Percentiles rank a stretch among this genome's conserved stretches.
Evolutionary conservation across 1,140 invertebrate genomes (phyloP).

Genomic region (Zophobas morio): DNA sequence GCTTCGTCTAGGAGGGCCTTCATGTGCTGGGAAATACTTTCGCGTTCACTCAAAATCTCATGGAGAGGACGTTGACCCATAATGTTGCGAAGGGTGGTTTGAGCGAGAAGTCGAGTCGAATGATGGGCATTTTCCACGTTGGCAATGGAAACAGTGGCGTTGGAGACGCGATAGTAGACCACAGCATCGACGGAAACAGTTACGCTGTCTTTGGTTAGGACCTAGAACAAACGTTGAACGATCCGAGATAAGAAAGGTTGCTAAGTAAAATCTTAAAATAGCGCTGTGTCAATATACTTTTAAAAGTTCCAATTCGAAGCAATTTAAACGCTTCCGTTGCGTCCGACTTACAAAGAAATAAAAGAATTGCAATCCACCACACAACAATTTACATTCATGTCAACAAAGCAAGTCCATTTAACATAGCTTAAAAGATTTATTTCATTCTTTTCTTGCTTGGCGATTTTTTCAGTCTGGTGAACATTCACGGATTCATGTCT

Average conservation of each 20-base stretch:
- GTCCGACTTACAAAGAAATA: no score
- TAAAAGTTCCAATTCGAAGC: no score
- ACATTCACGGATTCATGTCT: no score
- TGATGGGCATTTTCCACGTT: conserved; percentile 98
- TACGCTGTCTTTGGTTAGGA: conserved; percentile 94
- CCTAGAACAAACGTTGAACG: conserved; percentile 70
- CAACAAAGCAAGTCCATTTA: no score
- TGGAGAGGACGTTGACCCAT: conserved; percentile 95
- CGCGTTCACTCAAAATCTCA: conserved; percentile 95
- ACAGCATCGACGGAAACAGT: conserved; percentile 96
- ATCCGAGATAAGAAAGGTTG: no score
- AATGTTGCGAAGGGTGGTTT: conserved; percentile 93
- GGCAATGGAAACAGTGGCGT: conserved; percentile 96
- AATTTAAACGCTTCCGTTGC: no score
- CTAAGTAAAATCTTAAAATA: background rate
- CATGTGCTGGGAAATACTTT: conserved; percentile 92
- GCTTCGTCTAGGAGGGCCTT: conserved; percentile 90
- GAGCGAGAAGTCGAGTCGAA: conserved; percentile 89
- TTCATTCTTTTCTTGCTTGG: no score
- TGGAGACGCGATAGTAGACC: conserved; percentile 94
- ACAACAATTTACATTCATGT: no score
- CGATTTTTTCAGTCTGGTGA: no score
- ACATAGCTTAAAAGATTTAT: no score
- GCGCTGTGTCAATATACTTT: background rate
- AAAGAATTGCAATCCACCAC: no score